Evolutionary conservation across 2,888 invertebrate species (phyloP).

Genomic region (Magallana nippona): DNA sequence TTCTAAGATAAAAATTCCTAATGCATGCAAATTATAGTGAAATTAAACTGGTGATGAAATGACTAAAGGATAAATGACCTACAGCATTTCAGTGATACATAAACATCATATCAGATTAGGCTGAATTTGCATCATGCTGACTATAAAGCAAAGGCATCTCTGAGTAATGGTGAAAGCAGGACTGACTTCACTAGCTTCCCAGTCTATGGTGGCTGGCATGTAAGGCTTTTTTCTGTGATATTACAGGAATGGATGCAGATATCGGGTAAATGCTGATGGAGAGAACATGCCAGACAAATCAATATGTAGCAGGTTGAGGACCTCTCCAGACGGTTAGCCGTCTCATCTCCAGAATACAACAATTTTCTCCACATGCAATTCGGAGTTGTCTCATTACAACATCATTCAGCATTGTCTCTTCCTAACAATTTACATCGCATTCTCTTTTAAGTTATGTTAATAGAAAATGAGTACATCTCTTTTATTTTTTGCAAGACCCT

Average conservation of each 20-base stretch:
- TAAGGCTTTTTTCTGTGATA: not conserved
- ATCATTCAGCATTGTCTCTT: not conserved
- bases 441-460: too few species aligned
- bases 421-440: not conserved
- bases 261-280: slow-evolving; percentile 6
- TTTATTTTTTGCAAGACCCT: not conserved
- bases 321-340: slow-evolving; percentile 2
- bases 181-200: not conserved
- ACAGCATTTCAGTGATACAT: too few species aligned
- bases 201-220: not conserved
- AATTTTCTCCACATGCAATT: not conserved
- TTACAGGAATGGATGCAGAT: not conserved
- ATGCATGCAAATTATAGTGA: too few species aligned
- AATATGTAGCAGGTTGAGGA: slow-evolving; percentile 7
- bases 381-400: not conserved
- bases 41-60: too few species aligned
- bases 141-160: not conserved
- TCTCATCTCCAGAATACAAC: not conserved
- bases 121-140: too few species aligned
- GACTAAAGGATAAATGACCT: too few species aligned
- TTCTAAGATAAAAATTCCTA: not conserved
- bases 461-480: too few species aligned
- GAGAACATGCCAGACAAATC: slow-evolving; percentile 33
- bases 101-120: too few species aligned
- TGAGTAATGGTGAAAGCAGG: not conserved